These are phyloP conservation scores for Candoia aspera DNA, from an alignment of 2,113 vertebrate genomes.

Conservation along the genomic window DNA sequence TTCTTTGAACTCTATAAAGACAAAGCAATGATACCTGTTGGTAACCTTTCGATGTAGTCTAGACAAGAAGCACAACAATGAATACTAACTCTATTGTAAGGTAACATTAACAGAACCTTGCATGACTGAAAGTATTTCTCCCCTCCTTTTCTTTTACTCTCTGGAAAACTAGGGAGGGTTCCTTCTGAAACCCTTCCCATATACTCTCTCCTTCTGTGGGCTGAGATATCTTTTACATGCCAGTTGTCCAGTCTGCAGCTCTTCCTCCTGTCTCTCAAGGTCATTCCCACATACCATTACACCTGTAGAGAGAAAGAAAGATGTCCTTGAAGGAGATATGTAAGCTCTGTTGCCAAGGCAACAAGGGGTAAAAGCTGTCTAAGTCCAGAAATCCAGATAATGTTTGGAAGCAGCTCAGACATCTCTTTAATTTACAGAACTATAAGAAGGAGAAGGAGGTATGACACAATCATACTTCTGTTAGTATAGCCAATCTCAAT, in stretches of 20 bases:
- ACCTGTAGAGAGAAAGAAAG: background rate
- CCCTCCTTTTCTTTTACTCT: background rate
- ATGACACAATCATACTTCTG: background rate
- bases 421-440: background rate
- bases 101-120: background rate
- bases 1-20: background rate
- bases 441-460: background rate
- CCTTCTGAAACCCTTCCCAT: no score
- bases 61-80: background rate
- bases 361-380: no score
- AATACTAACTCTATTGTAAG: background rate
- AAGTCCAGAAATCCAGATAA: no score
- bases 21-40: background rate
- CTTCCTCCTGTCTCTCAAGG: background rate
- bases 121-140: background rate
- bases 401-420: no score
- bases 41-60: background rate
- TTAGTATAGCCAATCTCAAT: background rate
- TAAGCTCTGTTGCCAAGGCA: no score
- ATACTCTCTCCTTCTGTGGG: background rate
- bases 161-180: no score
- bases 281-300: background rate
- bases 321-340: no score
- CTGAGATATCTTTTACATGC: background rate
- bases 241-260: background rate